Conservation (phyloP, 2,113 vertebrate species). For the Chlorocebus sabaeus region DNA sequence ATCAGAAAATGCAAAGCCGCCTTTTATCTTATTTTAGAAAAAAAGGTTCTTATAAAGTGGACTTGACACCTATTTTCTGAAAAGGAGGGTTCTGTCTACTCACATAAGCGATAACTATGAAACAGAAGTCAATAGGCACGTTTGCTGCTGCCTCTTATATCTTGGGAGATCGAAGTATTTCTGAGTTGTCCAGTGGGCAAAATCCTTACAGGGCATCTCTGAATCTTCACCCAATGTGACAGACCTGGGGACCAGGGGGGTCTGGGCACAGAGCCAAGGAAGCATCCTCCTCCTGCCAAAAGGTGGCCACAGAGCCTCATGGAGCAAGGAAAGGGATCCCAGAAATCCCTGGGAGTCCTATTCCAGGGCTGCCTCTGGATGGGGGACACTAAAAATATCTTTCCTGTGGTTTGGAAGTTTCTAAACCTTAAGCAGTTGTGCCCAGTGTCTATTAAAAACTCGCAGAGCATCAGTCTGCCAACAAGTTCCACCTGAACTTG, state of each 20-base stretch:
- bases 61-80: neutral
- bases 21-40: slow-evolving; percentile 53
- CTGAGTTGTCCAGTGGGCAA: neutral
- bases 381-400: neutral
- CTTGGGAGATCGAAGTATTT: neutral
- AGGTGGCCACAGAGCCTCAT: neutral
- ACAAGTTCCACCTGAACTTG: neutral
- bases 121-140: accelerated
- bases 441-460: neutral
- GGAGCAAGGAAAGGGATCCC: neutral
- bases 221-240: neutral
- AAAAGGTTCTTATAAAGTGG: slow-evolving; percentile 35
- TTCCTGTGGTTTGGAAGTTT: neutral
- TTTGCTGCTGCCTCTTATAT: neutral
- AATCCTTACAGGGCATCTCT: neutral
- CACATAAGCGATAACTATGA: accelerated
- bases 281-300: neutral
- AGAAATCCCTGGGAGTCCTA: neutral
- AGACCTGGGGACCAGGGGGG: neutral
- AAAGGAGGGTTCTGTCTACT: slow-evolving; percentile 1
- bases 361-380: neutral
- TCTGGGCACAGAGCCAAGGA: neutral
- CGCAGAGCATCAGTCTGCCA: neutral
- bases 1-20: slow-evolving; percentile 16
- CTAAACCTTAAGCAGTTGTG: neutral